These are phyloP conservation scores for Chondrilla cf. caribensis DNA, from an alignment of 37 sponge, comb jelly and placozoan species.

Conservation along the genomic window DNA sequence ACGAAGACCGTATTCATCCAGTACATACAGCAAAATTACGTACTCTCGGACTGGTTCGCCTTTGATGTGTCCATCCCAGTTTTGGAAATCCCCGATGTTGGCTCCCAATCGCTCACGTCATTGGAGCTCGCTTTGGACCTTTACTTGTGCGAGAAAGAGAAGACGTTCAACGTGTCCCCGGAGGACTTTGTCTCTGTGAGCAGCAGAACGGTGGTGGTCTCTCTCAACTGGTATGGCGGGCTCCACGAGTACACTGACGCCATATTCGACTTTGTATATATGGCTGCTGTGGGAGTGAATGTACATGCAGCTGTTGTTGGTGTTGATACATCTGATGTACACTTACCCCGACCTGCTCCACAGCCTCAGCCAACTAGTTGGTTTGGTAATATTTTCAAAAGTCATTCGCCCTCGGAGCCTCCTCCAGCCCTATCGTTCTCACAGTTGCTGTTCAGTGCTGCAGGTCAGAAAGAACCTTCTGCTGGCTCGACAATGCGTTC, in stretches of 20 bases:
- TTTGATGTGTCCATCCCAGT: constrained; percentile 48
- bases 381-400: background rate
- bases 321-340: constrained; percentile 30
- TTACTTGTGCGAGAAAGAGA: constrained; percentile 40
- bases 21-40: constrained; percentile 61
- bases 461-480: too few relatives aligned
- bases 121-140: constrained; percentile 48
- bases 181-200: constrained; percentile 36
- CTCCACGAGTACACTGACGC: constrained; percentile 67
- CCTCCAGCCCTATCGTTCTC: background rate
- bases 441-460: background rate
- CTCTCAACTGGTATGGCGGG: constrained; percentile 53
- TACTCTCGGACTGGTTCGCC: constrained; percentile 57
- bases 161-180: constrained; percentile 38
- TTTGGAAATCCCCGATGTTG: background rate
- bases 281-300: constrained; percentile 78
- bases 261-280: constrained; percentile 70
- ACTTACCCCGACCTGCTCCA: background rate
- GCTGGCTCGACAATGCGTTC: background rate
- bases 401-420: background rate
- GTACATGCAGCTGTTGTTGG: constrained; percentile 63
- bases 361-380: background rate
- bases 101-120: constrained; percentile 13
- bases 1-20: constrained; percentile 67
- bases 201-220: constrained; percentile 33